These are phyloP conservation scores for Polydrusus tereticollis DNA, from an alignment of 2,888 invertebrate species.

Conservation along the genomic window DNA sequence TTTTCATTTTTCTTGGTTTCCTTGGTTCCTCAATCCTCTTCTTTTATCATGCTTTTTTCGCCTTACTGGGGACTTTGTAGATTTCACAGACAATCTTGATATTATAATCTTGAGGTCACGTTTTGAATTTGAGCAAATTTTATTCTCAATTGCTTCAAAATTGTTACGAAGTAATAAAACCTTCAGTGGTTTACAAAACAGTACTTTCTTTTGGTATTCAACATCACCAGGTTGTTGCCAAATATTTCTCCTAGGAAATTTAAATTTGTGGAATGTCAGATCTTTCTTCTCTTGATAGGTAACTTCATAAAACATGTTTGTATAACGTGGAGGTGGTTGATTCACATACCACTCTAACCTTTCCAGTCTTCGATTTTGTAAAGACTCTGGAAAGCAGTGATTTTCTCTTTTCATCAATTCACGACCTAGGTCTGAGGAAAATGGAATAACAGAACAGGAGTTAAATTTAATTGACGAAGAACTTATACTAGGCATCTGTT, in stretches of 20 bases:
- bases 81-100: slow-evolving; percentile 3
- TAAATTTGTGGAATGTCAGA: slow-evolving; percentile 14
- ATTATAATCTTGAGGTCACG: neutral
- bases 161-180: slow-evolving; percentile 15
- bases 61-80: too few relatives aligned
- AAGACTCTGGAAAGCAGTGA: slow-evolving; percentile 37
- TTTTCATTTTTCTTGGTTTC: too few relatives aligned
- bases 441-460: slow-evolving; percentile 30
- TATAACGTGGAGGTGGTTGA: slow-evolving; percentile 1
- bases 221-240: slow-evolving; percentile 40
- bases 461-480: slow-evolving; percentile 29
- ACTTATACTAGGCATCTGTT: neutral
- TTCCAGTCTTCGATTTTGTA: slow-evolving; percentile 31
- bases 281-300: slow-evolving; percentile 41
- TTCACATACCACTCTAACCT: slow-evolving; percentile 43
- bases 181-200: slow-evolving; percentile 12
- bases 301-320: slow-evolving; percentile 21
- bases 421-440: slow-evolving; percentile 45
- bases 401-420: slow-evolving; percentile 41
- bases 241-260: slow-evolving; percentile 40
- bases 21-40: too few relatives aligned
- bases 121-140: neutral
- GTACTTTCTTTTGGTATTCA: slow-evolving; percentile 9
- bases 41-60: too few relatives aligned
- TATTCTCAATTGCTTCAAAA: neutral